Evolutionary conservation across 2,888 invertebrate genomes (phyloP), one percentile per base, ranked within the genome.

Genomic region (Lathronympha strigana): DNA sequence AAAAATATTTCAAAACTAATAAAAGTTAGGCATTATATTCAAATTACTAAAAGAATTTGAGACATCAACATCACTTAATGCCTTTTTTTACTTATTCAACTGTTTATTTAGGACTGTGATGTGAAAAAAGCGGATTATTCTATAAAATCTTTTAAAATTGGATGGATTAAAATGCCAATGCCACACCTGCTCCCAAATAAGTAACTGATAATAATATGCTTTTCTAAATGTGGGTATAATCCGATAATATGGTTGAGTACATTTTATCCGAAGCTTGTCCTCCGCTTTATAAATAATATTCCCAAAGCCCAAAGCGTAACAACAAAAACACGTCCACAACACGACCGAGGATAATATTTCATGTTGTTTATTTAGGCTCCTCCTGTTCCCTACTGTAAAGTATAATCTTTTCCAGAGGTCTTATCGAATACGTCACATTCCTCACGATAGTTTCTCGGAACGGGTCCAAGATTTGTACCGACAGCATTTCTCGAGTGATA

Each of bases 401-500:
- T 31, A 23, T 45, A 60, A 64, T 60, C 58, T 58, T 33, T 62
- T 43, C 43, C 45, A 31, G 43, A 15, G 23, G 43, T 23, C 61
- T 53, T 62, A 45, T 62, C 53, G 43, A 36, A 17, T 15, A 43
- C 31, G 49, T n/a, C 38, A 58, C 43, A 21, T 58, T 43, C 33
- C 25, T 25, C 33, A 43, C 21, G 33, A 49, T 33, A 33, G 51
- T 45, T 60, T 64, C 58, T 45, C 40, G 31, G 60, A 61, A 64
- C 51, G 25, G 58, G 8, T 45, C 53, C 45, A 43, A 60, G 72
- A 71, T 70, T 67, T 63, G 69, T 67, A 53, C 49, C 43, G 54
- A 54, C 67, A 66, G 67, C 73, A 72, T 72, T 74, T 73, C 73
- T 73, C 69, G 58, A 63, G 31, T 47, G 17, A 38, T 55, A 19